A percentile compares a stretch with the other conserved stretches of the same genome.
phyloP scores from a whole-genome alignment of 1,140 invertebrate genomes.

The Bombyx mandarina region DNA sequence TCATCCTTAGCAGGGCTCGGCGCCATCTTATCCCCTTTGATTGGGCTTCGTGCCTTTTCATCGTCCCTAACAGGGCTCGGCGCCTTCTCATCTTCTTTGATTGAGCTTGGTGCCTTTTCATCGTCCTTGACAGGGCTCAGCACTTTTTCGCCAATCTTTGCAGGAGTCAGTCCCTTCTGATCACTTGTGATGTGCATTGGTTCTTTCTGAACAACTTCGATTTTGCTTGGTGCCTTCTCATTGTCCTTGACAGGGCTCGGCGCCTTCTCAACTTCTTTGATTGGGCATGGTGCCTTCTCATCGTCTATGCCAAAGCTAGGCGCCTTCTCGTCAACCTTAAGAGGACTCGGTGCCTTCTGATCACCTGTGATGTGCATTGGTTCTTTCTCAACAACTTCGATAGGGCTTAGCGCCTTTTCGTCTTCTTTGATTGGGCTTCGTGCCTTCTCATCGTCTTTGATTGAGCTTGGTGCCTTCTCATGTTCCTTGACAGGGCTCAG shows the following conservation, averaged over 20 bases:
- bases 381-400: constrained; percentile 35
- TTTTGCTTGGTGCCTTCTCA: constrained; percentile 5
- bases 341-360: neutral
- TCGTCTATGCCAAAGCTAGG: constrained; percentile 2
- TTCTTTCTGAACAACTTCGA: neutral
- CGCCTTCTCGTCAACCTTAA: constrained; percentile 1
- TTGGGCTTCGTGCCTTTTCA: constrained; percentile 6
- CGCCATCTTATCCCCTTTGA: neutral
- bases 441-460: constrained; percentile 2
- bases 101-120: constrained; percentile 5
- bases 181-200: neutral
- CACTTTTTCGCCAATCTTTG: neutral
- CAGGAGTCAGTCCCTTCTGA: neutral
- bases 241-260: constrained; percentile 4
- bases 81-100: neutral
- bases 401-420: constrained; percentile 55
- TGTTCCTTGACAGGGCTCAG: neutral
- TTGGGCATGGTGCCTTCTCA: neutral
- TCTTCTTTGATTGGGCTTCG: constrained; percentile 8
- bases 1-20: constrained; percentile 2
- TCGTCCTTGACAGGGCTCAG: constrained; percentile 5
- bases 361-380: neutral
- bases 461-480: neutral
- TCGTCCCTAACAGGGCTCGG: too few species aligned
- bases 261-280: constrained; percentile 3